Evolutionary conservation across 1,140 invertebrate species (phyloP), one percentile per base, ranked within the genome.

Genomic region (Panagrolaimus sp.): DNA sequence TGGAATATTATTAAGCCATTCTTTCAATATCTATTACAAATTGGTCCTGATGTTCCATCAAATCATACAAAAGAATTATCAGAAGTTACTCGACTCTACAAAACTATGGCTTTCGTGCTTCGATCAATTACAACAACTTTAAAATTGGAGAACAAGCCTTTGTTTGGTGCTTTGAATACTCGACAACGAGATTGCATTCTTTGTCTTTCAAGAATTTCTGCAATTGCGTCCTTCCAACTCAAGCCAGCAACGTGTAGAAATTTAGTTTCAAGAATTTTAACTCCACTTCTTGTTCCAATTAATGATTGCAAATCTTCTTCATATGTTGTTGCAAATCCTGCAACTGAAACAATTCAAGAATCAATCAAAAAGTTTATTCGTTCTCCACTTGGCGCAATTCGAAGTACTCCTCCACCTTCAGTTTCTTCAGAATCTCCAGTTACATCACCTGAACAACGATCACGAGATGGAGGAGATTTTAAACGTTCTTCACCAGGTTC

Each of bases 81-180:
- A 72, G 10, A 62, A 70, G 48, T 52, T 24, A 21, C 26, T 24
- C 48, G 48, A 21, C 75, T 77, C 17, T 69, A 78, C 70, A 69
- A 62, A 32, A 26, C 77, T n/a, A 82, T 79, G 21, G 72, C 77
- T 1, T 83, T 78, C 58, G 69, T 83, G 6, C 66, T 80, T 14
- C 70, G 80, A 26, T 69, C 72, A 1, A 68, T 83, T 48, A 32
- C 68, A 17, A 48, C 79, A 5, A 70, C 77, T 26, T 65, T 82
- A 21, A 45, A 73, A n/a, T 63, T 65, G 14, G 80, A 82, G 45
- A 74, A 76, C 9, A 82, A 82, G 55, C 80, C 80, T 10, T 68
- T 82, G 10, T 82, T 82, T 65, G 81, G 80, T 28, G 80, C 80
- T 4, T 70, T 80, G 15, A 82, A 82, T 55, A 81, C 81, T 5